phyloP scores from a whole-genome alignment of 2,888 invertebrate species.

The Himalopsyche anomala region DNA sequence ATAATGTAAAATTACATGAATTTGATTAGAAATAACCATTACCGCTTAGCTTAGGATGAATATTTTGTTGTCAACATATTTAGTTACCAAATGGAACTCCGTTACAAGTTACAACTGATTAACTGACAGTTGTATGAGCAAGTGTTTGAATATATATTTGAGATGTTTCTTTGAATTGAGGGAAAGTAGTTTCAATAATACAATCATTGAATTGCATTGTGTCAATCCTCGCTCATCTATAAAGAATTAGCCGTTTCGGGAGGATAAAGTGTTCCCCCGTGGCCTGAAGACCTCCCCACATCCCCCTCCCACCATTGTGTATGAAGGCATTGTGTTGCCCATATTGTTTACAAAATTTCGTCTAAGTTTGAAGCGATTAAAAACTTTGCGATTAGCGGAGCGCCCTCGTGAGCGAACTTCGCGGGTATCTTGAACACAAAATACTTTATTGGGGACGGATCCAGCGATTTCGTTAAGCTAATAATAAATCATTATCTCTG shows the following conservation, averaged over 20 bases:
- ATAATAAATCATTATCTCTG: neutral
- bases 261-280: slow-evolving; percentile 42
- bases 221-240: slow-evolving; percentile 20
- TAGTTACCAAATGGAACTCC: too few relatives aligned
- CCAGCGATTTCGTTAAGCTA: neutral
- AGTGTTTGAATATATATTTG: too few relatives aligned
- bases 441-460: slow-evolving; percentile 48
- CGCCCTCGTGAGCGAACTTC: slow-evolving; percentile 64
- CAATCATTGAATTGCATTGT: neutral
- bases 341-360: slow-evolving; percentile 66
- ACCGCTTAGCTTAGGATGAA: too few relatives aligned
- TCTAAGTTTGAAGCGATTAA: slow-evolving; percentile 66
- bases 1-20: too few relatives aligned
- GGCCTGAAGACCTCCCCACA: slow-evolving; percentile 17
- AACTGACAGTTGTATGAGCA: too few relatives aligned
- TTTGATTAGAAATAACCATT: too few relatives aligned
- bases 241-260: slow-evolving; percentile 1
- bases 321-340: slow-evolving; percentile 63
- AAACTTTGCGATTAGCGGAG: slow-evolving; percentile 66
- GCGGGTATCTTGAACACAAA: slow-evolving; percentile 47
- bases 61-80: too few relatives aligned
- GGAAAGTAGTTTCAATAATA: too few relatives aligned
- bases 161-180: too few relatives aligned
- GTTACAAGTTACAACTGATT: too few relatives aligned
- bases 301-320: slow-evolving; percentile 51